These are phyloP conservation scores for Chondrilla cf. caribensis DNA, from an alignment of 37 sponge, comb jelly and placozoan genomes.

Conservation along the genomic window DNA sequence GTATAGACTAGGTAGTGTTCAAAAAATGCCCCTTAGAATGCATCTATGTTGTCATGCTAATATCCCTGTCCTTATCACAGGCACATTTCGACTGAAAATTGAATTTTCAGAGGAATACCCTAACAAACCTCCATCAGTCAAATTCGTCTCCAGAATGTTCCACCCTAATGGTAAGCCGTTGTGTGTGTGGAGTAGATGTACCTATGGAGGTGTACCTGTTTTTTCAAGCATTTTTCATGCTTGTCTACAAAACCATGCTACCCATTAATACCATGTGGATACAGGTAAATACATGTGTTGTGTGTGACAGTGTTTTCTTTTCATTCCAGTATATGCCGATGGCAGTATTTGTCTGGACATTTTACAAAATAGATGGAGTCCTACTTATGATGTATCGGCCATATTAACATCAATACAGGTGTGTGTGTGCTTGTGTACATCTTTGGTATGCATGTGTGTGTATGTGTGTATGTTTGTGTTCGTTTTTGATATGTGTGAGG, in stretches of 20 bases:
- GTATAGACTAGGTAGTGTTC: too few relatives aligned
- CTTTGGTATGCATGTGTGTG: not conserved
- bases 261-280: not conserved
- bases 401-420: constrained; percentile 99
- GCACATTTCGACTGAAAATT: constrained; percentile 93
- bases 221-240: not conserved
- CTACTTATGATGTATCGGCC: constrained; percentile 99
- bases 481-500: too few relatives aligned
- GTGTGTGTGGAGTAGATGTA: not conserved
- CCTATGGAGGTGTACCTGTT: not conserved
- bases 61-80: constrained; percentile 84
- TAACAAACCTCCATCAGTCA: constrained; percentile 96
- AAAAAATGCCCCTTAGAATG: too few relatives aligned
- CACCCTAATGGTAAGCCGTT: constrained; percentile 92
- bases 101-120: constrained; percentile 99
- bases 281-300: not conserved
- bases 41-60: too few relatives aligned
- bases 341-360: constrained; percentile 99
- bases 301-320: not conserved
- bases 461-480: not conserved
- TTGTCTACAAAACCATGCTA: not conserved
- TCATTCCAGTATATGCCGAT: constrained; percentile 88
- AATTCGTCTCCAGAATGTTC: constrained; percentile 98
- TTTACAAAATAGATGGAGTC: constrained; percentile 99
- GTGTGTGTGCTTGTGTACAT: not conserved